These are phyloP conservation scores for Habrosyne pyritoides DNA, from an alignment of 2,888 invertebrate species.

Conservation along the genomic window DNA sequence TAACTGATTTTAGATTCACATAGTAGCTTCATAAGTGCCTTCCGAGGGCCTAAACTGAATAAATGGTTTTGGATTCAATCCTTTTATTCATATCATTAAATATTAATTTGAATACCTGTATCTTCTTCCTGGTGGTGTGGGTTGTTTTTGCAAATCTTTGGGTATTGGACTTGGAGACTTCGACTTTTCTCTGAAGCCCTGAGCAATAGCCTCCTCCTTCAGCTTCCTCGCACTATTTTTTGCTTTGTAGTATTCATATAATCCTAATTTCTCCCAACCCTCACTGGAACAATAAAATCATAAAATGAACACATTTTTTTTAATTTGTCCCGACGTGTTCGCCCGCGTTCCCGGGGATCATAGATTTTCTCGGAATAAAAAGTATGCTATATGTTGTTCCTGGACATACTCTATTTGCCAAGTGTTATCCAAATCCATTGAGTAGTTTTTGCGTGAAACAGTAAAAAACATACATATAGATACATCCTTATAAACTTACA, in stretches of 20 bases:
- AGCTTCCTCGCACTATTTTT: constrained; percentile 95
- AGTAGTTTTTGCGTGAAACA: no score
- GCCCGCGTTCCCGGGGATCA: no score
- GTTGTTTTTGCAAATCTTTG: constrained; percentile 88
- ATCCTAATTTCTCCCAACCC: constrained; percentile 98
- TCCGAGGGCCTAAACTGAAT: no score
- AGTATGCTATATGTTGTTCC: no score
- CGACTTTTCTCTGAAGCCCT: constrained; percentile 88
- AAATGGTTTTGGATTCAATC: no score
- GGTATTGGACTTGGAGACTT: constrained; percentile 91
- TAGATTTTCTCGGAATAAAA: no score
- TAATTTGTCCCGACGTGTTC: neutral
- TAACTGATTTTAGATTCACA: no score
- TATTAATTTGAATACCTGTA: constrained; percentile 78
- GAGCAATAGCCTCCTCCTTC: constrained; percentile 92
- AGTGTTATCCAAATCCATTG: no score
- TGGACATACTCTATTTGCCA: no score
- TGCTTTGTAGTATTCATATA: constrained; percentile 98
- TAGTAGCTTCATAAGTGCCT: no score
- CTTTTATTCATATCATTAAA: neutral
- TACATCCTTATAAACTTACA: no score
- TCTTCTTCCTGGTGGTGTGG: constrained; percentile 88
- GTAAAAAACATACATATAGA: no score
- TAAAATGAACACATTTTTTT: neutral
- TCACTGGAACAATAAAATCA: constrained; percentile 84